These are phyloP conservation scores for Drosophila pseudotalamancana DNA, from an alignment of 2,888 invertebrate species.

Conservation along the genomic window DNA sequence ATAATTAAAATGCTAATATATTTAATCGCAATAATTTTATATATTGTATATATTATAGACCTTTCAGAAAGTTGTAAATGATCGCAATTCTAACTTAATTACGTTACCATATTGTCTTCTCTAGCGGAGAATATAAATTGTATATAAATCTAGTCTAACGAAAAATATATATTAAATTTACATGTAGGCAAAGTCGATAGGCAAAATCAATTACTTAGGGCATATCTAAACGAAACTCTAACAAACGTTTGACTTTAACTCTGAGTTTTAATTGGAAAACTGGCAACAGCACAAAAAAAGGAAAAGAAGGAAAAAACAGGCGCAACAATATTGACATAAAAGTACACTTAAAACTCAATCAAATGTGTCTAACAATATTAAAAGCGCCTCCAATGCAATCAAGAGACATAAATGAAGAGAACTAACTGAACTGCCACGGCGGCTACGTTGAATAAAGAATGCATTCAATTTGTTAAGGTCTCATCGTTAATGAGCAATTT, in stretches of 20 bases:
- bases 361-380: conserved; percentile 75
- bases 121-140: conserved; percentile 17
- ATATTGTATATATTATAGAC: too few species aligned
- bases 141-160: conserved; percentile 26
- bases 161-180: conserved; percentile 33
- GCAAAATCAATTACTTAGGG: conserved; percentile 23
- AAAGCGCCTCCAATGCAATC: conserved; percentile 25
- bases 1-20: too few species aligned
- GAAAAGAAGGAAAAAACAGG: background rate
- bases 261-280: conserved; percentile 63
- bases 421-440: conserved; percentile 58
- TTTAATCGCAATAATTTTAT: too few species aligned
- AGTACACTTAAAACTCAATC: conserved; percentile 77
- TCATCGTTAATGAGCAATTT: too few species aligned
- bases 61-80: too few species aligned
- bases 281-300: conserved; percentile 4
- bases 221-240: conserved; percentile 3
- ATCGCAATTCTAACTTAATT: conserved; percentile 20
- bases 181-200: conserved; percentile 7
- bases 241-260: conserved; percentile 19
- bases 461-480: conserved; percentile 79
- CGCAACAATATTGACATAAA: conserved; percentile 59
- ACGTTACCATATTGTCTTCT: conserved; percentile 7
- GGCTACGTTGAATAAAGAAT: conserved; percentile 68
- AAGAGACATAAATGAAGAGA: background rate